These are phyloP conservation scores for Eira barbara DNA, from an alignment of 2,113 vertebrate genomes.

Conservation along the genomic window DNA sequence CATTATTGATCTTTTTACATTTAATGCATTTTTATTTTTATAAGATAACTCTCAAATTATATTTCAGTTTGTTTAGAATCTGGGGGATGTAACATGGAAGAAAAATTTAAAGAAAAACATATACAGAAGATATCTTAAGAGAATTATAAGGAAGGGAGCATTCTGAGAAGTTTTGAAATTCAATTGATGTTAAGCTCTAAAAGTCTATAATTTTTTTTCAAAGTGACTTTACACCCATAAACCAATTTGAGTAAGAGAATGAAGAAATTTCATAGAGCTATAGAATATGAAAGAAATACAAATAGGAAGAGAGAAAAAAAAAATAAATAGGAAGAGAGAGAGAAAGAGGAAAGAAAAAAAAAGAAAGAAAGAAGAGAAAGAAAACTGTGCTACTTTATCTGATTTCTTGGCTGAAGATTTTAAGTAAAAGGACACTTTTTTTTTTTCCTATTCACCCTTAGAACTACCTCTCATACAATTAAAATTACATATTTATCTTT, in stretches of 20 bases:
- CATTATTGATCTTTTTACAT: background rate
- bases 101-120: background rate
- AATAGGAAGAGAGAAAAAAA: background rate
- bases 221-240: background rate
- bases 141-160: background rate
- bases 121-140: background rate
- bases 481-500: background rate
- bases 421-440: background rate
- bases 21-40: background rate
- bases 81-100: background rate
- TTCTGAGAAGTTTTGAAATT: background rate
- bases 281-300: rapidly evolving
- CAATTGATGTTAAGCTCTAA: background rate
- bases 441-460: background rate
- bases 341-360: rapidly evolving
- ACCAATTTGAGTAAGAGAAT: background rate
- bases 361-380: too few relatives aligned
- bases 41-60: background rate
- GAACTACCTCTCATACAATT: background rate
- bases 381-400: background rate
- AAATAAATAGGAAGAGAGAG: background rate
- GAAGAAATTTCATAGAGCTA: background rate
- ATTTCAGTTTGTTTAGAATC: background rate
- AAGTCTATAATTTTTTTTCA: background rate
- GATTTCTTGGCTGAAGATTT: background rate